phyloP scores from a whole-genome alignment of 2,113 vertebrate genomes.

The Coturnix japonica region DNA sequence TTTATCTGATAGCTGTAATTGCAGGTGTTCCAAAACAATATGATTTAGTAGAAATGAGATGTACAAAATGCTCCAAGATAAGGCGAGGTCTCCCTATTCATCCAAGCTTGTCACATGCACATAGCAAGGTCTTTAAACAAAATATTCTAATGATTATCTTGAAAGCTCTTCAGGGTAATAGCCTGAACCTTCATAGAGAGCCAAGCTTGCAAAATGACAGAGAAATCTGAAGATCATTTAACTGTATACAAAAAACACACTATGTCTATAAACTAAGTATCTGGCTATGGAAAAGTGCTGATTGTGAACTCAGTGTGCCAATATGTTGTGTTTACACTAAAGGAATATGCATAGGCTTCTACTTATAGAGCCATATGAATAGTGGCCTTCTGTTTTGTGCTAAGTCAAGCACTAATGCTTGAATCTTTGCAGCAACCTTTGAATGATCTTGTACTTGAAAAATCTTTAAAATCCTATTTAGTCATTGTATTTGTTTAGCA shows the following conservation, averaged over 20 bases:
- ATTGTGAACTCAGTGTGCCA: background rate
- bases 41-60: background rate
- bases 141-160: background rate
- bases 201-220: background rate
- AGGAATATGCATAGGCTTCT: background rate
- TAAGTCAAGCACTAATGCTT: background rate
- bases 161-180: background rate
- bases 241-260: background rate
- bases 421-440: slow-evolving; percentile 26
- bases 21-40: background rate
- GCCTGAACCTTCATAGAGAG: background rate
- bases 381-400: background rate
- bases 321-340: background rate
- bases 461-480: slow-evolving; percentile 19
- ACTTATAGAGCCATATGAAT: background rate
- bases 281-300: background rate
- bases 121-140: background rate
- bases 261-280: background rate
- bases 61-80: background rate
- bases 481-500: slow-evolving; percentile 9
- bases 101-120: background rate
- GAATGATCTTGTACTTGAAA: slow-evolving; percentile 36
- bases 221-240: background rate
- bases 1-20: background rate
- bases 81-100: background rate